Base-by-base conservation (phyloP, 1,140 invertebrate species). In the Diploscapter pachys region DNA sequence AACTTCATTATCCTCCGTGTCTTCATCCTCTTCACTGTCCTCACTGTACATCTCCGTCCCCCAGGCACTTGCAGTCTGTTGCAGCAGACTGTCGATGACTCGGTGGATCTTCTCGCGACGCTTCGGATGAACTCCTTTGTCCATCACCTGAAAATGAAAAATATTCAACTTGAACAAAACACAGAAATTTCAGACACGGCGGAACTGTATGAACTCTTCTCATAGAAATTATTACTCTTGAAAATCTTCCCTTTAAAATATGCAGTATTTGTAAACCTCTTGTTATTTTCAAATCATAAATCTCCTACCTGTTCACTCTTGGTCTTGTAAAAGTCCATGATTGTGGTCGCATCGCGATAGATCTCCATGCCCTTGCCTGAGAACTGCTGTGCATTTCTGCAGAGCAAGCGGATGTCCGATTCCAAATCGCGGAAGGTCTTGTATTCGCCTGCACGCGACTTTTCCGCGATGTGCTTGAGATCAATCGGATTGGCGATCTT, bases 401-500 rank as follows among this genome's bases (percentile, higher is more conserved):
- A 92, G 92, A 99, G 94, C 31, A 93, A 87, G 77, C 92, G 85
- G 5, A 99, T 86, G 88, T 99, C 96, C 72, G 91, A 91, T 85
- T 98, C 94, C 88, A 99, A 89, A 63, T 95, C 93, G 64, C 88
- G 87, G 8, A 98, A 85, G 76, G 86, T 89, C 11, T 92, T 91
- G 86, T 99, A 99, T 73, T 87, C 83, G 51, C 81, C 86, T 54
- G 90, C 90, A 84, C 92, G 93, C 59, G 96, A 88, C 82, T 94
- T 95, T 63, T 93, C 91, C 0, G 92, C 91, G 77, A 99, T 98
- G 79, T 91, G 92, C 82, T 96, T 94, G 91, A 99, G 92, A 86
- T 99, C 95, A 82, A 99, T 95, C 2, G 96, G 96, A 78, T 93
- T 92, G 83, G 96, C 96, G 52, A 99, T 98, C 0, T 98, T 91